Evolutionary conservation across 2,888 invertebrate species (phyloP), one percentile per base, ranked within the genome.

Genomic region (Salticus scenicus): DNA sequence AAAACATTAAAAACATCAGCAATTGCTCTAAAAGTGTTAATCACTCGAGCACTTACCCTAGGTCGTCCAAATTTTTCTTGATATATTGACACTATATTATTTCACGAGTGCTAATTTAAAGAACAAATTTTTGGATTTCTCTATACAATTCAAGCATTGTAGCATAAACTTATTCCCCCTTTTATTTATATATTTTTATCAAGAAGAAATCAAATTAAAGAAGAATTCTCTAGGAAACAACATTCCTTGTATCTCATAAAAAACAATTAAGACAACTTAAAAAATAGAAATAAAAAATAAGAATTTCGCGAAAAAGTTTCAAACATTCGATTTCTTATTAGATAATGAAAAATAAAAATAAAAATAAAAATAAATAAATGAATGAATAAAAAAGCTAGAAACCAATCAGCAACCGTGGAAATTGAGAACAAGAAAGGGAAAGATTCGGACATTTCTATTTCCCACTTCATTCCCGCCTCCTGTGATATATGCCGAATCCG

Each of bases 391-490:
- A 57, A 57, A 1, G 2, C 57, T 57, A 17, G 57, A 57, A 57
- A 57, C 57, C 24, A 57, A 57, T 57, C 57, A 57, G 57, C 57
- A 24, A 57, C 24, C 57, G 57, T 24, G 57, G 57, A 57, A 57
- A 57, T 57, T 57, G 57, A 17, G 57, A 57, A 57, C 57, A 57
- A 57, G 42, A 14, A 17, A 47, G 42, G 17, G 57, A 57, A 57
- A 57, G 24, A 57, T 57, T 57, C 24, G 57, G 57, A 57, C 57
- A 57, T 57, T 57, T 57, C 57, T 47, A 57, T 57, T 57, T 24
- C 57, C 57, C 17, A 47, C 42, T 24, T 12, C 24, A 57, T 24
- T 24, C 24, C 24, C 57, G 57, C 57, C 57, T 24, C 24, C 12
- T 24, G 57, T 57, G 57, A 57, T 57, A 57, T 57, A 57, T 57